phyloP scores from a whole-genome alignment of 23 tunicate genomes.

The Clavelina lepadiformis region DNA sequence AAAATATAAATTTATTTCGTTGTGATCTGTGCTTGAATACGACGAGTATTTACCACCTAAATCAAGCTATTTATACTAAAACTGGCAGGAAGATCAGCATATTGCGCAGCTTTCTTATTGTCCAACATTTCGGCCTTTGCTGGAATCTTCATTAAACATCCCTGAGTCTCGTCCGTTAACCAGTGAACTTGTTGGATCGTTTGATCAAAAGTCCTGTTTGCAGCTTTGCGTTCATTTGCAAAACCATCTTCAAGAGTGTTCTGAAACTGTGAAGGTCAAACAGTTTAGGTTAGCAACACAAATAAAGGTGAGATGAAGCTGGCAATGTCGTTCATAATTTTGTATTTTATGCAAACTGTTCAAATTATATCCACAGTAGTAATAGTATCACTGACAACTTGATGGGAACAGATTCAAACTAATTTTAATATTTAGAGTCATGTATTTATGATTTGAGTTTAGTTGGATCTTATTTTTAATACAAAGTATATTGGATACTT shows the following conservation, averaged over 20 bases:
- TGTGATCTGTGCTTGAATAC: not conserved
- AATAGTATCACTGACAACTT: no score
- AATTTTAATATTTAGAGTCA: no score
- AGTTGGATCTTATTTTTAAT: no score
- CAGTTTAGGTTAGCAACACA: conserved; percentile 24
- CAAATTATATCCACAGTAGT: not conserved
- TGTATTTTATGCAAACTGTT: not conserved
- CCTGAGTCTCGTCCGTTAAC: conserved; percentile 39
- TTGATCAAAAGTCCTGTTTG: conserved; percentile 43
- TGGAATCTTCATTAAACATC: conserved; percentile 9
- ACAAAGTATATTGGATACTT: no score
- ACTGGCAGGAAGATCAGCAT: conserved; percentile 20
- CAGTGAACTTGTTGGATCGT: conserved; percentile 23
- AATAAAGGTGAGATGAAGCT: conserved; percentile 34
- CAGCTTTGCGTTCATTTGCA: conserved; percentile 45
- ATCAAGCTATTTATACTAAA: no score
- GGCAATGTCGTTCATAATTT: not conserved
- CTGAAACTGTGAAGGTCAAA: conserved; percentile 63
- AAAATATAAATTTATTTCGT: no score
- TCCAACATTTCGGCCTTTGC: conserved; percentile 70
- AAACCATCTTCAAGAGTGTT: conserved; percentile 54
- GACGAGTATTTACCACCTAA: not conserved
- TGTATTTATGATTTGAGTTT: no score
- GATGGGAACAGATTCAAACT: no score
- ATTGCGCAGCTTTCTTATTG: conserved; percentile 48